Evolutionary conservation across 1,140 invertebrate species (phyloP), one percentile per base, ranked within the genome.

Genomic region (Zaprionus nigranus): DNA sequence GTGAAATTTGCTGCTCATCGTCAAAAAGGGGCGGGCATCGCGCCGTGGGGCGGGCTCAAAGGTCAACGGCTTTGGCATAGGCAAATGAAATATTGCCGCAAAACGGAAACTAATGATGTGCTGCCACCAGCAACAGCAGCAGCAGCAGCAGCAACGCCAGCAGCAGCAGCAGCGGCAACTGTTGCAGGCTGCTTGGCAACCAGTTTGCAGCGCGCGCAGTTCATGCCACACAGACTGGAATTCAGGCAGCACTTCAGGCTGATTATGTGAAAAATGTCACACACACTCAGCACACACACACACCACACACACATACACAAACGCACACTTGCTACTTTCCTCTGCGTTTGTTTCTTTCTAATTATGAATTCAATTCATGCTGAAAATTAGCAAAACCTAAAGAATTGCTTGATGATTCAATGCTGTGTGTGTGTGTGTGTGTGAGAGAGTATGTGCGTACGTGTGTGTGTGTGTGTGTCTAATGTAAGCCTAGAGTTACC

Each of bases 81-180:
- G 85, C 79, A 77, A 90, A 90, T 90, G 85, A 91, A 91, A 91
- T 91, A 91, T 91, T 86, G 91, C 90, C 85, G 63, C 90, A 91
- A 90, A 91, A 90, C 90, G 90, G 82, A 91, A 90, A 91, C 90
- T 91, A 91, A 91, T 91, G 90, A 91, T 91, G 90, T 91, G 90
- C 72, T 83, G 86, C 80, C 61, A 51, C n/a, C 30, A 34, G 69
- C 58, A 51, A n/a, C 40, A 43, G 51, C 51, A 40, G 6, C 53
- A 65, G 17, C 53, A 49, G n/a, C 60, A 49, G 60, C 49, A 30
- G 26, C 67, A 58, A 60, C 4, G 20, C 15, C 58, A 43, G 63
- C 53, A 12, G 34, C 62, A 12, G 34, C 62, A 40, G 51, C 53
- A 65, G 38, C 54, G 15, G 49, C 61, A 54, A 38, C 26, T 28